phyloP scores from a whole-genome alignment of 2,888 invertebrate genomes.

The Carabus problematicus region DNA sequence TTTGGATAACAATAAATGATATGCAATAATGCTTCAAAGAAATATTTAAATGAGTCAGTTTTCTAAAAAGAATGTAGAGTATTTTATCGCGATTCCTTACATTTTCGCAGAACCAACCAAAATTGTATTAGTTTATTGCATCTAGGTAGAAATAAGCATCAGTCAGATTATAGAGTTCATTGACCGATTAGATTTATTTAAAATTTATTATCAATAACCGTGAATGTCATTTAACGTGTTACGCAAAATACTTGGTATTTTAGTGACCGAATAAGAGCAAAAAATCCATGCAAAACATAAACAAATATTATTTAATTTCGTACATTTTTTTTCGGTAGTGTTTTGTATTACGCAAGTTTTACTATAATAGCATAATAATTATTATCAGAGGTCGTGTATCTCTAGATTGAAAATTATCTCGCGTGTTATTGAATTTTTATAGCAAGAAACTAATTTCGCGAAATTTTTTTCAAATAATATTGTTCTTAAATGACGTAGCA shows the following conservation, averaged over 20 bases:
- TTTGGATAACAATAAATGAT: no score
- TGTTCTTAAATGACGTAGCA: neutral
- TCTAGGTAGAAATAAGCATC: no score
- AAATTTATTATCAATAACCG: slow-evolving; percentile 18
- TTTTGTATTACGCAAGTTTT: slow-evolving; percentile 17
- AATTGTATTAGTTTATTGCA: no score
- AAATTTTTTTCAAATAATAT: slow-evolving; percentile 8
- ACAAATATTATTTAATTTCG: slow-evolving; percentile 1
- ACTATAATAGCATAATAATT: slow-evolving; percentile 18
- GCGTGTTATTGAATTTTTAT: neutral
- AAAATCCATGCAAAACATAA: slow-evolving; percentile 16
- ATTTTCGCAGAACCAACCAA: no score
- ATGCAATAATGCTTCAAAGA: no score
- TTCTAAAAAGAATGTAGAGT: no score
- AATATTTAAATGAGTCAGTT: no score
- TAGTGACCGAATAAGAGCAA: slow-evolving; percentile 14
- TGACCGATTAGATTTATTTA: slow-evolving; percentile 25
- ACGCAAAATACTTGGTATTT: slow-evolving; percentile 18
- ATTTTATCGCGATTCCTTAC: no score
- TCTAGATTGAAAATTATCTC: slow-evolving; percentile 12
- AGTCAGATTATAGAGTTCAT: slow-evolving; percentile 24
- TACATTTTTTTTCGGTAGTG: slow-evolving; percentile 4
- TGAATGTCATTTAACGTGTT: slow-evolving; percentile 17
- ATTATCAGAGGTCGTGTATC: slow-evolving; percentile 11
- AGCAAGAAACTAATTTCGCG: slow-evolving; percentile 11